Base-by-base conservation (phyloP, 2,797 vertebrate species). In the Eulemur albifrons region DNA sequence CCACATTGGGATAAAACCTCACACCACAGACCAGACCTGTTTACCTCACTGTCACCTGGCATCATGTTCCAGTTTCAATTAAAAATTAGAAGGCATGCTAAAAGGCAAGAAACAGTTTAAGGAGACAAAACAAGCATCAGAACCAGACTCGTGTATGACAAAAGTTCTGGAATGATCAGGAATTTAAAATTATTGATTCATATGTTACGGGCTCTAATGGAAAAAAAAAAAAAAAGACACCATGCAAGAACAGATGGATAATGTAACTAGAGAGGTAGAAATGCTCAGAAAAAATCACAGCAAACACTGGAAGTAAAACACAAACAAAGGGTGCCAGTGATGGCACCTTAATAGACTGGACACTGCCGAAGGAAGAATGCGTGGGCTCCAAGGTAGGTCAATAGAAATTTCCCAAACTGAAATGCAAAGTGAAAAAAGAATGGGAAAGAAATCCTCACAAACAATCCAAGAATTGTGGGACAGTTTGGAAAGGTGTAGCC, bases 121-220 rank as follows among this genome's bases (percentile, higher is more conserved):
- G 59, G 83, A 82, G 90, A 90, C n/a, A 91, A 76, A 88, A 25
- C 59, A 70, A 81, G 57, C 14, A 50, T 86, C 43, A 88, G 83
- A 79, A 75, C 59, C 79, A 96, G 50, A 93, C 17, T 70, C 15
- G 25, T 6, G 8, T 61, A 13, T 86, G n/a, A 50, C 6, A 35
- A 3, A 43, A 3, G 21, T 85, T 92, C 86, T 83, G 73, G 30
- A 84, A 72, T 88, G 61, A 63, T 8, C 13, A 94, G 43, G 7
- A 85, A 70, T 95, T 90, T 80, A 77, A 73, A 69, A 48, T 40
- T 48, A 65, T 7, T 81, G 7, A 48, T 91, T 40, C 81, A 45
- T 93, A 73, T 14, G 8, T n/a, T 80, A 85, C 48, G 2, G 45
- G 8, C n/a, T 83, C 15, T 88, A 82, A 54, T 57, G 25, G n/a